phyloP scores from a whole-genome alignment of 2,113 vertebrate genomes.

The Garra rufa region DNA sequence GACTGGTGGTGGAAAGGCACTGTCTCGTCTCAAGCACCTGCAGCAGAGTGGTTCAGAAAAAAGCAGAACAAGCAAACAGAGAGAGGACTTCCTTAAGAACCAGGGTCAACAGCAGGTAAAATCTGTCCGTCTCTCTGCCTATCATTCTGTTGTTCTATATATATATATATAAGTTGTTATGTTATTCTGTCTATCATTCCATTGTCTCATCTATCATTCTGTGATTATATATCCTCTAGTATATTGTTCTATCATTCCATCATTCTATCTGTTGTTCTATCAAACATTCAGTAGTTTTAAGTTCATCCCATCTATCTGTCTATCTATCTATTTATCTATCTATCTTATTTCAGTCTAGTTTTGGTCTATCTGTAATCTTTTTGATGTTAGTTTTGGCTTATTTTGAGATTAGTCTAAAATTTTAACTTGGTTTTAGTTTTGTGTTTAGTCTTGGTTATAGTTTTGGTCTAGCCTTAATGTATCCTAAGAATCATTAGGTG shows the following conservation, averaged over 20 bases:
- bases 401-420: not conserved
- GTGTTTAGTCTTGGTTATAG: not conserved
- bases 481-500: too few species aligned
- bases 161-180: not conserved
- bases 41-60: conserved; percentile 92
- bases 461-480: not conserved
- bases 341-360: not conserved
- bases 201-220: not conserved
- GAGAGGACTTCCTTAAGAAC: conserved; percentile 89
- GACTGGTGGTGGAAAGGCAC: conserved; percentile 82
- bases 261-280: not conserved
- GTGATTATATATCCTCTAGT: not conserved
- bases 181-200: not conserved
- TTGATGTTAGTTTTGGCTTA: not conserved
- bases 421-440: not conserved
- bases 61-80: conserved; percentile 86
- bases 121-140: not conserved
- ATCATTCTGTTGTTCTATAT: conserved; percentile 43
- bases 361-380: not conserved
- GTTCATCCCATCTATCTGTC: not conserved
- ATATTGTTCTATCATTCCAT: not conserved
- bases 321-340: not conserved
- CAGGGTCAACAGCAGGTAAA: conserved; percentile 95
- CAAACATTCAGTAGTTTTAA: too few species aligned
- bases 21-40: conserved; percentile 89